These are phyloP conservation scores for Passer domesticus DNA, from an alignment of 2,113 vertebrate genomes.

Conservation along the genomic window DNA sequence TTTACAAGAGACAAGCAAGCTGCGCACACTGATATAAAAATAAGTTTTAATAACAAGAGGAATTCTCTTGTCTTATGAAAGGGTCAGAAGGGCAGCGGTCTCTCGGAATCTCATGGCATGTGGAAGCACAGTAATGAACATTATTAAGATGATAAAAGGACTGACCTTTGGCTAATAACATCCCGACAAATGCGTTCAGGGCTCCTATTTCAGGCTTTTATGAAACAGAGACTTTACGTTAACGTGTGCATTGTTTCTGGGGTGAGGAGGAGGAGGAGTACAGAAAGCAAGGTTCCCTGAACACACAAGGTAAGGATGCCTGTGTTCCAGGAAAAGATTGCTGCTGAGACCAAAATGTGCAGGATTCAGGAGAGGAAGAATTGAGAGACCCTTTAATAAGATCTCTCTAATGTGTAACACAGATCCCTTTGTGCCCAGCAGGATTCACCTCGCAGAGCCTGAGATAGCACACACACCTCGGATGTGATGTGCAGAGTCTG, in stretches of 20 bases:
- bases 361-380: not conserved
- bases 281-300: not conserved
- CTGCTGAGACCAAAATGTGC: not conserved
- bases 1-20: conserved; percentile 1
- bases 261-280: not conserved
- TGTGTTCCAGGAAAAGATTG: not conserved
- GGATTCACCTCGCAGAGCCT: not conserved
- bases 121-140: not conserved
- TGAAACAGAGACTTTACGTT: not conserved
- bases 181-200: not conserved
- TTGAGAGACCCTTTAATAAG: not conserved
- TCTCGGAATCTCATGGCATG: not conserved
- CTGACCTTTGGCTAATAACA: conserved; percentile 53
- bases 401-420: not conserved
- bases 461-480: not conserved
- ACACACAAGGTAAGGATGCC: not conserved
- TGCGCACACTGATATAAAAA: not conserved
- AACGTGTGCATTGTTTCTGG: not conserved
- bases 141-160: conserved; percentile 25
- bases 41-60: conserved; percentile 44
- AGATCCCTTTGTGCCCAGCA: not conserved
- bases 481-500: not conserved
- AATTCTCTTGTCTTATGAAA: not conserved
- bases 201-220: not conserved
- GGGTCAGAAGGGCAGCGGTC: not conserved